A percentile compares a stretch with the other conserved stretches of the same genome.
Conservation (phyloP, 1,140 invertebrate species). For the Ceratina japonica region DNA sequence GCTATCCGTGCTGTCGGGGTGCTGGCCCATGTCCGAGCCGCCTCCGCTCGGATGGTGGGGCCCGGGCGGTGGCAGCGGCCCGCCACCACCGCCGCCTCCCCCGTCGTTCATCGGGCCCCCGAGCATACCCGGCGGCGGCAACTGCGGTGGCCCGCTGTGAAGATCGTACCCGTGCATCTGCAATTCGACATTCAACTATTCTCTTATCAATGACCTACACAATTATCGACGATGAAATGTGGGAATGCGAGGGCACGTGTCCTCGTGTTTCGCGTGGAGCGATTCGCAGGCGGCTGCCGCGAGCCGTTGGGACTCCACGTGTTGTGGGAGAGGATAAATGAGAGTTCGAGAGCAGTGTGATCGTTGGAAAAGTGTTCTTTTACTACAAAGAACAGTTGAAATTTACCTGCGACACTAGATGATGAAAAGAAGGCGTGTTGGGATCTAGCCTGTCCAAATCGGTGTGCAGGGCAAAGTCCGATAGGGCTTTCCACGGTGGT, state of each 20-base stretch:
- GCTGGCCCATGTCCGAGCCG: slow-evolving; percentile 80
- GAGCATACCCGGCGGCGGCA: slow-evolving; percentile 76
- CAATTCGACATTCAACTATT: slow-evolving; percentile 29
- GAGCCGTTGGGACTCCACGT: no score
- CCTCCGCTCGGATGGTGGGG: slow-evolving; percentile 80
- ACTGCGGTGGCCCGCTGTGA: slow-evolving; percentile 80
- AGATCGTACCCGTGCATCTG: slow-evolving; percentile 95
- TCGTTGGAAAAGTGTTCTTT: background rate
- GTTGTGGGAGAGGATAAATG: no score
- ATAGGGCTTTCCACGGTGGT: slow-evolving; percentile 97
- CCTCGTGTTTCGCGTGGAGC: no score
- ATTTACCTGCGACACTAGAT: slow-evolving; percentile 94
- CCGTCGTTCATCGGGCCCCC: slow-evolving; percentile 74
- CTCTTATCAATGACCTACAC: no score
- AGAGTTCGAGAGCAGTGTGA: no score
- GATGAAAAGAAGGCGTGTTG: slow-evolving; percentile 94
- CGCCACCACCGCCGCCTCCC: slow-evolving; percentile 66
- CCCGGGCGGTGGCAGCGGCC: slow-evolving; percentile 79
- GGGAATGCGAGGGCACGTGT: no score
- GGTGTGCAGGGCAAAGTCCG: slow-evolving; percentile 96
- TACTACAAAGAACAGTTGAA: slow-evolving; percentile 21
- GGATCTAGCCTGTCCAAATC: slow-evolving; percentile 93
- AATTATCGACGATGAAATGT: no score
- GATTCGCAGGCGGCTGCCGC: no score
- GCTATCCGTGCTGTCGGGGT: slow-evolving; percentile 91